Evolutionary conservation across 2,113 vertebrate genomes (phyloP), one percentile per base, ranked within the genome.

Genomic region (Labrus mixtus): DNA sequence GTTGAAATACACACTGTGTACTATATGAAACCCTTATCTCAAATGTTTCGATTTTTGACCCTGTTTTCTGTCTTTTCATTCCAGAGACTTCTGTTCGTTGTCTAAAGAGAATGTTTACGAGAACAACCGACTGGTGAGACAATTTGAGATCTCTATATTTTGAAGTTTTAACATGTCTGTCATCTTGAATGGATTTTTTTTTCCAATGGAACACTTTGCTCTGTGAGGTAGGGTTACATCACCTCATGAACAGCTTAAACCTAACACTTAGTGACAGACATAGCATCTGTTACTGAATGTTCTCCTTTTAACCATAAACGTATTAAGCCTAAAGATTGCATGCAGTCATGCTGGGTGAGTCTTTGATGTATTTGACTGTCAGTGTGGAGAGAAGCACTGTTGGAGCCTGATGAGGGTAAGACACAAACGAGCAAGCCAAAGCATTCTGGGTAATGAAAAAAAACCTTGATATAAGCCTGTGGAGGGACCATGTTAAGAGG

Each of bases 121-220:
- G 87, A 99, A 99, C 93, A 99, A 99, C 91, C 94, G 84, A 17
- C 92, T 99, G 96, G 98, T 99, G 86, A 97, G 98, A 97, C 88
- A 60, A 0, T 67, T 53, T 65, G 41, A 17, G 61, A 46, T 22
- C 43, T 64, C 10, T 5, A 43, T 73, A 15, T 64, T 69, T 29
- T 22, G 9, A 54, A 10, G 13, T 37, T 23, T 64, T 6, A 51
- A 22, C 19, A 0, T 2, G 20, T 3, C 15, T 71, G 6, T 48
- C 46, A 54, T 45, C 9, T 46, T 55, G 37, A 66, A 57, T 59
- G 45, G 7, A 1, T 39, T 12, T 63, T 11, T 54, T 73, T 41
- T 71, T 45, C 1, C 1, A 39, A 17, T 48, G 17, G 23, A 10
- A 33, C 7, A 0, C 8, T 55, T 39, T 17, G 16, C 46, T 6